Evolutionary conservation across 2,888 invertebrate species (phyloP), one percentile per base, ranked within the genome.

Genomic region (Selenia dentaria): DNA sequence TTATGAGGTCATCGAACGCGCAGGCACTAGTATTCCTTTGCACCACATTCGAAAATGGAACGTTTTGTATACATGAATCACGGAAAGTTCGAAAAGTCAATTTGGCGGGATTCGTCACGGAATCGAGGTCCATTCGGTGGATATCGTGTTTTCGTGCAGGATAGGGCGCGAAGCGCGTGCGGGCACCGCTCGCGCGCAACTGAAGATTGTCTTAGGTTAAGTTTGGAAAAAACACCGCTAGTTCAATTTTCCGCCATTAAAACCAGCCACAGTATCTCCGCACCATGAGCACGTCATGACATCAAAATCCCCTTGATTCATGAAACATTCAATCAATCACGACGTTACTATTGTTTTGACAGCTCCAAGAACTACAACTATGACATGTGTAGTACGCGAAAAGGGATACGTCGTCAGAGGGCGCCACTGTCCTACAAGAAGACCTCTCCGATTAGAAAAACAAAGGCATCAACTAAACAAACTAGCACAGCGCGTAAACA

Each of bases 401-500:
- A 62, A 68, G 64, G 70, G 70, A 59, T 66, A 64, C 58, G 36
- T 58, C 55, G 22, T 22, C 6, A 83, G 86, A 79, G 74, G 85
- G 86, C 86, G 84, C 84, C 78, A 78, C 77, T 24, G 44, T 47
- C 64, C 57, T 43, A 36, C 53, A 49, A 11, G 31, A 39, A 14
- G 33, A 40, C 26, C 34, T 39, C 44, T 35, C 51, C 59, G 62
- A 66, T 69, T 66, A 64, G 59, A 63, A 66, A 74, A 66, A 66
- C 62, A 67, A 66, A 58, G 64, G 72, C 67, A 72, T 68, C 72
- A 79, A 83, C 89, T 62, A 78, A 83, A 83, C 78, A 82, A 85
- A 84, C 88, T 83, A 86, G 85, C 85, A 82, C 84, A 86, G 78
- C 88, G 87, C 85, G 87, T 89, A 89, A 90, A 89, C 88, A 88